Percentiles rank a stretch among this genome's conserved stretches.
Evolutionary conservation across 2,797 vertebrate genomes (phyloP).

Genomic region (Carcharodon carcharias): DNA sequence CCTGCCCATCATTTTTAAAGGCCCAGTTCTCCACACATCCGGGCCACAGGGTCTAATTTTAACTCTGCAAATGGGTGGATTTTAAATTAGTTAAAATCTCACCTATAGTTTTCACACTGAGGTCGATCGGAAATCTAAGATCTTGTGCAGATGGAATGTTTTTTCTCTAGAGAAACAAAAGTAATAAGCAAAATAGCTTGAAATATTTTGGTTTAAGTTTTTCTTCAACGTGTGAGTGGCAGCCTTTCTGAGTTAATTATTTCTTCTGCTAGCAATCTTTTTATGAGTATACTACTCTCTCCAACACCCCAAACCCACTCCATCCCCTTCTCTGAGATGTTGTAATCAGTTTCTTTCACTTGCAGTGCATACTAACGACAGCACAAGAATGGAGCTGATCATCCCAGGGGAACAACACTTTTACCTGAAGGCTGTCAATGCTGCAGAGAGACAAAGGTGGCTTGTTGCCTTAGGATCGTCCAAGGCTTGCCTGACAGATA

Average conservation of each 20-base stretch:
- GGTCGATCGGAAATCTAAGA: neutral
- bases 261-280: neutral
- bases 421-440: slow-evolving; percentile 91
- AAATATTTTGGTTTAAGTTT: neutral
- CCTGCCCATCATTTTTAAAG: no score
- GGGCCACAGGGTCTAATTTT: neutral
- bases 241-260: neutral
- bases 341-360: slow-evolving; percentile 11
- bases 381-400: slow-evolving; percentile 86
- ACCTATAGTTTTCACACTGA: neutral
- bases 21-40: no score
- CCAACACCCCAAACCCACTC: neutral
- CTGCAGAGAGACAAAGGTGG: slow-evolving; percentile 94
- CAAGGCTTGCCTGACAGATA: slow-evolving; percentile 95
- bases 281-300: neutral
- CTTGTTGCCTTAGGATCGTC: slow-evolving; percentile 90
- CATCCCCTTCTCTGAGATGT: neutral
- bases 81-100: neutral
- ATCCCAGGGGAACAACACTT: slow-evolving; percentile 97
- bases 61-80: neutral
- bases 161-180: neutral
- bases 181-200: neutral
- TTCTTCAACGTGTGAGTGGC: neutral
- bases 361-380: slow-evolving; percentile 85
- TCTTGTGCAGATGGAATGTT: neutral